Percentiles rank a stretch among this genome's conserved stretches.
Conservation (phyloP, 2,797 vertebrate genomes). For the Nothura maculosa region DNA sequence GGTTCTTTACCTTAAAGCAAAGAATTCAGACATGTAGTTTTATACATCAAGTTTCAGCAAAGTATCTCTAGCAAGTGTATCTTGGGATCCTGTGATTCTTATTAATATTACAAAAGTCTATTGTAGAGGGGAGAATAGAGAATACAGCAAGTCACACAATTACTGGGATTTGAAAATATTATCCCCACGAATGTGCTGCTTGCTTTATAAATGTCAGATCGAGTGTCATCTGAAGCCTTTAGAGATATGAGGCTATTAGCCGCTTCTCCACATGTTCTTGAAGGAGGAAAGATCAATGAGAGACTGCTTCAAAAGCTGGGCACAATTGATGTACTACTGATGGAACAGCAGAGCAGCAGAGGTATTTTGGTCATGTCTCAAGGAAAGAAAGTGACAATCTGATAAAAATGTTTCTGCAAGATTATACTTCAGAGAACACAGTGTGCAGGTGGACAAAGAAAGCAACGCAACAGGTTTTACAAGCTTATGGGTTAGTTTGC, state of each 20-base stretch:
- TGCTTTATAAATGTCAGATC: not conserved
- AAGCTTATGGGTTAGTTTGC: not conserved
- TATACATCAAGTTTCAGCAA: not conserved
- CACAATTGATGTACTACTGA: constrained; percentile 14
- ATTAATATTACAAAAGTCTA: not conserved
- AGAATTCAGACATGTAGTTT: not conserved
- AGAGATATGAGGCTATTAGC: constrained; percentile 26
- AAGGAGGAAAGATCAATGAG: constrained; percentile 32
- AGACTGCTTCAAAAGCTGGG: constrained; percentile 42
- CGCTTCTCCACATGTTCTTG: constrained; percentile 17
- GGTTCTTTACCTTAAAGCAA: not conserved
- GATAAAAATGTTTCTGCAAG: not conserved
- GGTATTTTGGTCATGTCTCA: not conserved
- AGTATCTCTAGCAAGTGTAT: not conserved
- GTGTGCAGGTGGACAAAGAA: not conserved
- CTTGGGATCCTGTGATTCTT: not conserved
- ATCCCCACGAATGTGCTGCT: not conserved
- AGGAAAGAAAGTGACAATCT: constrained; percentile 10
- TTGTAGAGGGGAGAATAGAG: not conserved
- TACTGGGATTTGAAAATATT: not conserved
- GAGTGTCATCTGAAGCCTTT: not conserved
- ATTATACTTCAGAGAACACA: constrained; percentile 31
- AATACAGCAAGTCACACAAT: not conserved
- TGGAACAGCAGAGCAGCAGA: not conserved
- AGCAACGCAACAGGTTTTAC: not conserved